Conservation (phyloP, 2,113 vertebrate species). For the Tenebrosternarchus preto region DNA sequence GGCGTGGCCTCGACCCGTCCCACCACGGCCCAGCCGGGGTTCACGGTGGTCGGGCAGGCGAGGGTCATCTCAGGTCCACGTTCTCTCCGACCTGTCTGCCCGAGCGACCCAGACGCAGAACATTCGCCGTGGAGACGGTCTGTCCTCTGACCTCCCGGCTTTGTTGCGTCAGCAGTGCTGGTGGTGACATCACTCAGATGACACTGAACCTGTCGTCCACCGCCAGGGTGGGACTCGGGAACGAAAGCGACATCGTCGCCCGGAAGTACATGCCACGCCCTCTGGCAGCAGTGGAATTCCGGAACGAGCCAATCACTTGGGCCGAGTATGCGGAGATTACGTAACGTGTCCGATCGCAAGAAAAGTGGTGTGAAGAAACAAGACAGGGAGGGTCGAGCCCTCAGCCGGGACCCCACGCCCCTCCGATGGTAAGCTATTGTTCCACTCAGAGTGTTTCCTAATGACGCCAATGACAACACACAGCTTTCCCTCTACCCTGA, state of each 20-base stretch:
- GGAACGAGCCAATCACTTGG: background rate
- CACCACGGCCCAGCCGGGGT: background rate
- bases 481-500: conserved; percentile 47
- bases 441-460: conserved; percentile 11
- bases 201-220: conserved; percentile 25
- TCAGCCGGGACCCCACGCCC: background rate
- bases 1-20: background rate
- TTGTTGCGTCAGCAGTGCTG: background rate
- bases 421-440: background rate
- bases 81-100: no score
- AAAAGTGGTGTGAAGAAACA: background rate
- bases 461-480: background rate
- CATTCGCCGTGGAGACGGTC: background rate
- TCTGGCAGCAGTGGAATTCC: conserved; percentile 14
- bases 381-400: background rate
- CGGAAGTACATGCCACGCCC: background rate
- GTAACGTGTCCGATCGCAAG: background rate
- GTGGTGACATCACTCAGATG: conserved; percentile 22
- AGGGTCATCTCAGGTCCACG: no score
- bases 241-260: background rate
- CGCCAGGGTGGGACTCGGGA: no score
- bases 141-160: background rate
- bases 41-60: no score
- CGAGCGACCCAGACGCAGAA: no score
- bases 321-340: conserved; percentile 8